Percentiles rank a stretch among this genome's conserved stretches.
Evolutionary conservation across 2,888 invertebrate species (phyloP).

Genomic region (Elysia crispata): DNA sequence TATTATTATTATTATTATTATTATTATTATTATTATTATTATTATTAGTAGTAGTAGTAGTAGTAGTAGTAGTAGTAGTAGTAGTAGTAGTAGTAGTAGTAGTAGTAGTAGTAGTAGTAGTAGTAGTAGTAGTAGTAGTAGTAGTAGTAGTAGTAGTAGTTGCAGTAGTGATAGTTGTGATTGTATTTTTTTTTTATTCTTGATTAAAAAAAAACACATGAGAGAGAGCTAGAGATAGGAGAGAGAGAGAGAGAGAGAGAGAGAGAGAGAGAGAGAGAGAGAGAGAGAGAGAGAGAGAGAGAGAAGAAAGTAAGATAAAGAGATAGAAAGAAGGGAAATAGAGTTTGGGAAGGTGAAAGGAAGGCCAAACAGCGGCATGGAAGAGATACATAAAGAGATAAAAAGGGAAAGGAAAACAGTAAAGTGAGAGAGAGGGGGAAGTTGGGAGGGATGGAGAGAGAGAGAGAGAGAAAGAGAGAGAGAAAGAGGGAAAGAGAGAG

Average conservation of each 20-base stretch:
- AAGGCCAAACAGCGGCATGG: no score
- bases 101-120: slow-evolving; percentile 13
- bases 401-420: neutral
- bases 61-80: slow-evolving; percentile 34
- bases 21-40: no score
- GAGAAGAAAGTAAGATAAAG: neutral
- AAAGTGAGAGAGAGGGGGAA: neutral
- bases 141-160: slow-evolving; percentile 30
- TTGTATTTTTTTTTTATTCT: no score
- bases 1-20: no score
- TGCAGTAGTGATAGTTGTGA: slow-evolving; percentile 21
- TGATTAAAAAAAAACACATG: no score
- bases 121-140: neutral
- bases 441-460: no score
- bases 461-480: neutral
- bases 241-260: neutral
- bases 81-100: slow-evolving; percentile 34
- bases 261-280: neutral
- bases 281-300: neutral
- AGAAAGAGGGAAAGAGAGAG: neutral
- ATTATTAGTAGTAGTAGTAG: no score
- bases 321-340: no score
- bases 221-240: neutral
- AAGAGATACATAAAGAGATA: neutral
- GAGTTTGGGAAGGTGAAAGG: no score